Conservation (phyloP, 2,888 invertebrate genomes). For the Metacarcinus magister region DNA sequence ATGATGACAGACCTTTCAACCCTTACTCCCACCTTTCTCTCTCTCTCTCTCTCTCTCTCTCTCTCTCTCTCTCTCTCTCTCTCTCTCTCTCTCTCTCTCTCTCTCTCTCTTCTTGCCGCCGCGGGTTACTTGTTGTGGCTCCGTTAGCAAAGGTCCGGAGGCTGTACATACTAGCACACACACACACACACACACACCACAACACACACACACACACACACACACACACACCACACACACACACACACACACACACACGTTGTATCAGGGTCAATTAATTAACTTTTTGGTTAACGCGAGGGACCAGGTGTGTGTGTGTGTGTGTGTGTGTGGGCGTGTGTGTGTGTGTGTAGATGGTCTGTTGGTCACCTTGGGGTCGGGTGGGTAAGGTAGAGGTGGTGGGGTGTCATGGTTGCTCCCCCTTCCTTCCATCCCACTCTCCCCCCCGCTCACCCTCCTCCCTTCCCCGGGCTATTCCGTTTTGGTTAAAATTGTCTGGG, state of each 20-base stretch:
- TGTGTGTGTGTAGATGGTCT: background rate
- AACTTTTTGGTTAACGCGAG: too few relatives aligned
- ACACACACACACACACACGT: slow-evolving; percentile 18
- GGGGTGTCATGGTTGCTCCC: background rate
- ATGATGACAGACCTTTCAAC: slow-evolving; percentile 26
- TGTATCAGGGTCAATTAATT: background rate
- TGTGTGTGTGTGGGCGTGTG: background rate
- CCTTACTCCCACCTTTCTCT: background rate
- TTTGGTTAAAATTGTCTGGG: slow-evolving; percentile 59
- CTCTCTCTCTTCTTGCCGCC: background rate
- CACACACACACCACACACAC: slow-evolving; percentile 51
- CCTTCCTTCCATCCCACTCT: background rate
- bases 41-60: slow-evolving; percentile 41
- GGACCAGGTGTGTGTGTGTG: slow-evolving; percentile 10
- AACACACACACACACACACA: slow-evolving; percentile 44
- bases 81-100: slow-evolving; percentile 18
- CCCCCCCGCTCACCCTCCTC: background rate
- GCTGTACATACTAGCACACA: slow-evolving; percentile 3
- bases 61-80: slow-evolving; percentile 37
- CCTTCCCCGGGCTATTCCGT: slow-evolving; percentile 6
- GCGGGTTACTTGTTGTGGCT: background rate
- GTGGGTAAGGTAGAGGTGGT: background rate
- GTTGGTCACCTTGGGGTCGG: slow-evolving; percentile 50
- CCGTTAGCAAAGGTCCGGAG: slow-evolving; percentile 22
- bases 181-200: background rate